Evolutionary conservation across 2,797 vertebrate genomes (phyloP).

Genomic region (Euphonia xanthogaster): DNA sequence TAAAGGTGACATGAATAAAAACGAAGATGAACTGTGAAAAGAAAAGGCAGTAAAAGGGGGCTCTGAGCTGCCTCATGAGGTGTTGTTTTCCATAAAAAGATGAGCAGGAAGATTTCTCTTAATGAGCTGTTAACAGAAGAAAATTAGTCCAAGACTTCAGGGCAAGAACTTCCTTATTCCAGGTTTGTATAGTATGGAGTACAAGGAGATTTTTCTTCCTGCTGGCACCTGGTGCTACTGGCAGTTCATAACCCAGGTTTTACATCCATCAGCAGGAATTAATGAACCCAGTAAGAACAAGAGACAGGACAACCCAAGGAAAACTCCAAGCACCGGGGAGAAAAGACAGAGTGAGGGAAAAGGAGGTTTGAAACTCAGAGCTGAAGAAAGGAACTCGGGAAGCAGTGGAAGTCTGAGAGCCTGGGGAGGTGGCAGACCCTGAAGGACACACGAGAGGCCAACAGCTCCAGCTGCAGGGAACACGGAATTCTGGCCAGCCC

Average conservation of each 20-base stretch:
- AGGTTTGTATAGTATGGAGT: background rate
- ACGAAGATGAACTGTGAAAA: background rate
- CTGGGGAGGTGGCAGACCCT: background rate
- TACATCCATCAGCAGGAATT: background rate
- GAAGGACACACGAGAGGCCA: background rate
- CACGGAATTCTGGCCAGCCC: background rate
- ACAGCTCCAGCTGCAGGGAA: background rate
- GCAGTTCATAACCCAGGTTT: background rate
- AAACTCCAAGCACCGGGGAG: background rate
- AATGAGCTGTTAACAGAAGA: conserved; percentile 16
- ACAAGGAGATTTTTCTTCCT: background rate
- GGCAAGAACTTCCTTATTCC: conserved; percentile 10
- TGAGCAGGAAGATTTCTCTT: background rate
- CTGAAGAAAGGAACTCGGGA: background rate
- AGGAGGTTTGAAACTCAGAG: background rate
- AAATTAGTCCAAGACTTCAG: conserved; percentile 34
- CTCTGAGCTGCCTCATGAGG: background rate
- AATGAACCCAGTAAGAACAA: background rate
- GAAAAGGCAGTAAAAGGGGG: background rate
- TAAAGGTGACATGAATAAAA: background rate
- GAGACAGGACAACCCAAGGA: background rate
- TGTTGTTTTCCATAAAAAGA: background rate
- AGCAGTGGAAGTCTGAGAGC: background rate
- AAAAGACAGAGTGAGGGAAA: background rate
- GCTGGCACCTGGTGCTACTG: background rate